Evolutionary conservation across 2,113 vertebrate species (phyloP).

Genomic region (Chitala chitala): DNA sequence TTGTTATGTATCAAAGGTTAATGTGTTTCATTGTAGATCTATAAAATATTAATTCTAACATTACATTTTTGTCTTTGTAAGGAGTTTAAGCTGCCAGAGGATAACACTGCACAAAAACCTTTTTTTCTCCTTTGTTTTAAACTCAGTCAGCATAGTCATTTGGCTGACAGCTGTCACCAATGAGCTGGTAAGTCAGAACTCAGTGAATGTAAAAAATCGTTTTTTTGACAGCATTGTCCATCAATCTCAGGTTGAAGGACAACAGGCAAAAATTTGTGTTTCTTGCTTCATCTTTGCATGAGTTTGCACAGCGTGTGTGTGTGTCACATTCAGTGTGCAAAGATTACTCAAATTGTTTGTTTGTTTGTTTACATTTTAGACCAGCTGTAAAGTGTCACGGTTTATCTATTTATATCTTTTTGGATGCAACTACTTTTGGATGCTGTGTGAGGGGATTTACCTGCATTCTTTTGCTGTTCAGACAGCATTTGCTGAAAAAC

Average conservation of each 20-base stretch:
- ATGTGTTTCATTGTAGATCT: not conserved
- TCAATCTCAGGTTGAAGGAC: not conserved
- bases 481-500: conserved; percentile 95
- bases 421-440: conserved; percentile 98
- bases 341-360: conserved; percentile 1
- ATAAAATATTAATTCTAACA: not conserved
- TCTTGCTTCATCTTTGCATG: not conserved
- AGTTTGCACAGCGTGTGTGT: not conserved
- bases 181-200: conserved; percentile 80
- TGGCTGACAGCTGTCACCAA: conserved; percentile 82
- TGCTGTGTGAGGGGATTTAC: conserved; percentile 97
- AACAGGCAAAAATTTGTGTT: not conserved
- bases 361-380: conserved; percentile 53
- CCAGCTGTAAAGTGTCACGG: conserved; percentile 87
- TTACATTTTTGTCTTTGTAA: conserved; percentile 45
- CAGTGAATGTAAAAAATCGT: conserved; percentile 66
- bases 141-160: conserved; percentile 90
- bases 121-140: conserved; percentile 93
- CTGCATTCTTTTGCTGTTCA: conserved; percentile 96
- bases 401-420: conserved; percentile 91
- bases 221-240: not conserved
- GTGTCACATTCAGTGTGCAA: not conserved
- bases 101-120: conserved; percentile 98
- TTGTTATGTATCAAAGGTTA: no score
- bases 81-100: conserved; percentile 95